Evolutionary conservation across 1,140 invertebrate genomes (phyloP).

Genomic region (Zelostemma sp.): DNA sequence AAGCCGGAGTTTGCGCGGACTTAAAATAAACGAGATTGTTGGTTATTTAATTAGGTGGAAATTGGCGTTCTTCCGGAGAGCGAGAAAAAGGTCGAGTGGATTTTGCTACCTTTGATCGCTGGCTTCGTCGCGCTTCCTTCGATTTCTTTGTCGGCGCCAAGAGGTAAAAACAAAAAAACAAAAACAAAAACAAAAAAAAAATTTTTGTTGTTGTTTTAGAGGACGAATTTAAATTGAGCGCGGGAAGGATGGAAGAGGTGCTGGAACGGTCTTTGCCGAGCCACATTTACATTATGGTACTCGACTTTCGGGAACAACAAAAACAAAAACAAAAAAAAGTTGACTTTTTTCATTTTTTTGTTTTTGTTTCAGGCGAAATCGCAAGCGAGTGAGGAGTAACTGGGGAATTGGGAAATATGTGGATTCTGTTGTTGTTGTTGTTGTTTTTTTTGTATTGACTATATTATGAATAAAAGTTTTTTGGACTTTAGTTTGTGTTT

Average conservation of each 20-base stretch:
- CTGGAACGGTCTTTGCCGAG: slow-evolving; percentile 74
- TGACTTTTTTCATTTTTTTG: background rate
- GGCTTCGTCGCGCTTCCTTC: slow-evolving; percentile 74
- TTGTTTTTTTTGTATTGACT: too few relatives aligned
- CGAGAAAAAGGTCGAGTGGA: slow-evolving; percentile 72
- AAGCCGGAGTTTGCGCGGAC: too few relatives aligned
- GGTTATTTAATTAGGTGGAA: too few relatives aligned
- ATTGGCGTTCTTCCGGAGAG: slow-evolving; percentile 73
- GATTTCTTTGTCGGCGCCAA: slow-evolving; percentile 66
- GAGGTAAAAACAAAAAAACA: slow-evolving; percentile 61
- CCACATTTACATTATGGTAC: slow-evolving; percentile 75
- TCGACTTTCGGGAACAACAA: too few relatives aligned
- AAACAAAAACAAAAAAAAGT: too few relatives aligned
- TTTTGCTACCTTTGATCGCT: slow-evolving; percentile 74
- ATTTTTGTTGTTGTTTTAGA: slow-evolving; percentile 51
- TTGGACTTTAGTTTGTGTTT: too few relatives aligned
- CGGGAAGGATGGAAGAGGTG: slow-evolving; percentile 67
- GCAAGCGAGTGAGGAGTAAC: slow-evolving; percentile 49
- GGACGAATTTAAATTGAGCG: slow-evolving; percentile 64
- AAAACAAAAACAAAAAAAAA: too few relatives aligned
- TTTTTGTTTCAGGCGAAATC: slow-evolving; percentile 59
- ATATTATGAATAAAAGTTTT: too few relatives aligned
- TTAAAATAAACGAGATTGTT: too few relatives aligned
- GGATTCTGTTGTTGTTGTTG: too few relatives aligned
- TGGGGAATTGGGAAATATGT: too few relatives aligned